Evolutionary conservation across 2,797 vertebrate species (phyloP).

Genomic region (Dromococcyx pavoninus): DNA sequence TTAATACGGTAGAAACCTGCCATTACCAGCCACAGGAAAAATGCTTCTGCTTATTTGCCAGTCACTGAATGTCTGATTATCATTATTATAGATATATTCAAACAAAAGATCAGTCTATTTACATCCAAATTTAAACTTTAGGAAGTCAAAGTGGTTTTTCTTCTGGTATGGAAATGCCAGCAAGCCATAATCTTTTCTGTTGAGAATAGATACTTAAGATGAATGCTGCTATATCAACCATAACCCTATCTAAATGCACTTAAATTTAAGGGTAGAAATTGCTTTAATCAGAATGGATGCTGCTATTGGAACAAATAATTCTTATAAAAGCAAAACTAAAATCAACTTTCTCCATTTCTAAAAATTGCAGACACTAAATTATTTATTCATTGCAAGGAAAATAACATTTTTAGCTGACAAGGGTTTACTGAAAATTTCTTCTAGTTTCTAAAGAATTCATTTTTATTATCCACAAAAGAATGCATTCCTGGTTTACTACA

Average conservation of each 20-base stretch:
- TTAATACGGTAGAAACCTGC: background rate
- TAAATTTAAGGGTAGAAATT: background rate
- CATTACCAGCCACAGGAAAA: background rate
- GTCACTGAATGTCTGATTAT: background rate
- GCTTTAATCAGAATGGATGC: background rate
- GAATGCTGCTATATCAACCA: background rate
- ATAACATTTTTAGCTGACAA: background rate
- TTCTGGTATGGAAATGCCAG: background rate
- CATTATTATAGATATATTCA: background rate
- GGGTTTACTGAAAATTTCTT: background rate
- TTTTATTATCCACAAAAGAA: constrained; percentile 5
- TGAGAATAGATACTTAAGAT: background rate
- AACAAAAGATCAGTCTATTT: background rate
- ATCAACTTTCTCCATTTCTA: background rate
- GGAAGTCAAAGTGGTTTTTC: background rate
- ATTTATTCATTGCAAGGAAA: background rate
- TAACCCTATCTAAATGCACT: background rate
- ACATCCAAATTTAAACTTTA: background rate
- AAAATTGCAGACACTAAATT: background rate
- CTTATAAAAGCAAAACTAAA: background rate
- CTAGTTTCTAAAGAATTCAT: background rate
- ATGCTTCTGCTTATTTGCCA: background rate
- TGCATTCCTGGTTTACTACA: background rate
- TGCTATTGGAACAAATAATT: background rate
- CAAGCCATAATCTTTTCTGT: background rate